Evolutionary conservation across 2,113 vertebrate species (phyloP).

Genomic region (Mobula birostris): DNA sequence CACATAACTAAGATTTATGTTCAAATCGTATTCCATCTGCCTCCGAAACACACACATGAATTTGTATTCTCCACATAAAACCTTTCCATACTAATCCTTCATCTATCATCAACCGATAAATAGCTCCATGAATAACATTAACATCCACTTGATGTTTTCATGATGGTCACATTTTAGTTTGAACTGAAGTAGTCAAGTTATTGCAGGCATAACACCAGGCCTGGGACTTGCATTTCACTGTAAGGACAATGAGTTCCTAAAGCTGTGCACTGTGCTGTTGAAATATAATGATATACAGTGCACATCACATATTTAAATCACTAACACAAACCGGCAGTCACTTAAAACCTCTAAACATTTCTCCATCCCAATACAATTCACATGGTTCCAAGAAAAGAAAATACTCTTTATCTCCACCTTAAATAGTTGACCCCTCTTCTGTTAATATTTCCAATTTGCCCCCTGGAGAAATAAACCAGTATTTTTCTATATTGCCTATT

Average conservation of each 20-base stretch:
- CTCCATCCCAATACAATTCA: not conserved
- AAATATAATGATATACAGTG: not conserved
- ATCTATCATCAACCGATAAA: not conserved
- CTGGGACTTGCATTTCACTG: not conserved
- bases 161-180: not conserved
- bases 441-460: too few relatives aligned
- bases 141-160: not conserved
- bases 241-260: not conserved
- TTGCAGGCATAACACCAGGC: not conserved
- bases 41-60: not conserved
- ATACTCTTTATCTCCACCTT: too few relatives aligned
- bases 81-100: not conserved
- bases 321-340: not conserved
- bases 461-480: too few relatives aligned
- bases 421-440: too few relatives aligned
- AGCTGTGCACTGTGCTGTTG: not conserved
- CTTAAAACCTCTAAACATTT: not conserved
- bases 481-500: not conserved
- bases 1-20: not conserved
- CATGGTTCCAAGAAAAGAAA: too few relatives aligned
- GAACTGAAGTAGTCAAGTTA: not conserved
- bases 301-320: not conserved
- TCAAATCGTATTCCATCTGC: constrained; percentile 4
- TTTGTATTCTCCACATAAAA: constrained; percentile 6
- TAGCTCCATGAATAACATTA: not conserved